Conservation (phyloP, 2,888 invertebrate species). For the Lepidochitona cinerea region DNA sequence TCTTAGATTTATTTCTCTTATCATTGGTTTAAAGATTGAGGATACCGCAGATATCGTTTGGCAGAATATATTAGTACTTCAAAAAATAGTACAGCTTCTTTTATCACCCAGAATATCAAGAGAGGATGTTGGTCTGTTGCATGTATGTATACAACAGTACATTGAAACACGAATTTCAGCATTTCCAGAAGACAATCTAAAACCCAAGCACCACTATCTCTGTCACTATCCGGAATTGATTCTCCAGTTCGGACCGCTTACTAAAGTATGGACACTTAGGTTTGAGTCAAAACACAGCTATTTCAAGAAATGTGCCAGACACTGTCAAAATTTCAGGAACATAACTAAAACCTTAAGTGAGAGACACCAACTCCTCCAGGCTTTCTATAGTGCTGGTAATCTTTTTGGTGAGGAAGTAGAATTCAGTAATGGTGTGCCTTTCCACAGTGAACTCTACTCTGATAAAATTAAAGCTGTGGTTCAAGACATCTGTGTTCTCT, state of each 20-base stretch:
- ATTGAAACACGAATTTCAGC: background rate
- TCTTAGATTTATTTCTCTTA: background rate
- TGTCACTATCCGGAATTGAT: conserved; percentile 6
- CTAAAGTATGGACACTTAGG: conserved; percentile 6
- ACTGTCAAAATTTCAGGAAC: conserved; percentile 10
- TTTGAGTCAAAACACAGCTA: conserved; percentile 12
- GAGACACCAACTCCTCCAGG: conserved; percentile 11
- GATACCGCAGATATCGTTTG: background rate
- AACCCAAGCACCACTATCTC: conserved; percentile 5
- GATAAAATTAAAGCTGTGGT: background rate
- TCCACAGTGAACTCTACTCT: background rate
- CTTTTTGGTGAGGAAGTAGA: conserved; percentile 11
- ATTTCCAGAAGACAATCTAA: background rate
- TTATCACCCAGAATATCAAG: background rate
- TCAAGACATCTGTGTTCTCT: background rate
- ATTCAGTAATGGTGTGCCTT: background rate
- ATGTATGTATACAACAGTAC: conserved; percentile 1
- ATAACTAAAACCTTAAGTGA: conserved; percentile 3
- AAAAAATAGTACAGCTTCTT: background rate
- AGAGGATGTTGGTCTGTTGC: background rate
- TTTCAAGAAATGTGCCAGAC: conserved; percentile 10
- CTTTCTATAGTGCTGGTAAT: conserved; percentile 1
- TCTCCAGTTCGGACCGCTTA: conserved; percentile 7
- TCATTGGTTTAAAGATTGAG: background rate
- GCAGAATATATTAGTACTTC: background rate